Evolutionary conservation across 2,888 invertebrate species (phyloP).

Genomic region (Selenia dentaria): DNA sequence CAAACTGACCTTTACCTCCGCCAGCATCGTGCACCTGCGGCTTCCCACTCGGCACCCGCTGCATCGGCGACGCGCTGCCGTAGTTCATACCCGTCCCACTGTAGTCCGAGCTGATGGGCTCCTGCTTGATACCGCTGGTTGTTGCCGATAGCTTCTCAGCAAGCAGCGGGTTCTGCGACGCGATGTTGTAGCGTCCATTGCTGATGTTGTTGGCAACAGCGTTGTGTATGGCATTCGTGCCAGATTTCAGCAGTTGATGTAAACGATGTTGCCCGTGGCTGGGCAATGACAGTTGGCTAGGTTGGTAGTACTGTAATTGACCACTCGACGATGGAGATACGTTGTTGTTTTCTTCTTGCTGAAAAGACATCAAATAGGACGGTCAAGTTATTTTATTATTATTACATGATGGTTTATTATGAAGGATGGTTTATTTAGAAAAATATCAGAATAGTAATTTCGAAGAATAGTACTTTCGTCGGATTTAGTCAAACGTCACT

Average conservation of each 20-base stretch:
- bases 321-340: conserved; percentile 73
- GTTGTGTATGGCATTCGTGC: conserved; percentile 78
- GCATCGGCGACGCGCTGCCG: conserved; percentile 79
- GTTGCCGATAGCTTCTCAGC: conserved; percentile 94
- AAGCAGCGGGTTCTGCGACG: conserved; percentile 93
- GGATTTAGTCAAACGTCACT: too few species aligned
- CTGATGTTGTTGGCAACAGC: conserved; percentile 75
- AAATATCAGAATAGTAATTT: too few species aligned
- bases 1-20: conserved; percentile 82
- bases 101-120: conserved; percentile 79
- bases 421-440: too few species aligned
- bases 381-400: too few species aligned
- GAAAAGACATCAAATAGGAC: conserved; percentile 42
- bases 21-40: conserved; percentile 81
- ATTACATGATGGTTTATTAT: too few species aligned
- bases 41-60: conserved; percentile 80
- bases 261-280: conserved; percentile 75
- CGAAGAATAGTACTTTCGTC: too few species aligned
- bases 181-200: conserved; percentile 90
- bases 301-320: conserved; percentile 77
- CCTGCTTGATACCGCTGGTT: conserved; percentile 85
- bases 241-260: conserved; percentile 72
- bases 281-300: conserved; percentile 63
- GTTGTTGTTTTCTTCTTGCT: conserved; percentile 84
- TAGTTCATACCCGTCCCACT: conserved; percentile 80